phyloP scores from a whole-genome alignment of 1,140 invertebrate species.

The Sinella curviseta region DNA sequence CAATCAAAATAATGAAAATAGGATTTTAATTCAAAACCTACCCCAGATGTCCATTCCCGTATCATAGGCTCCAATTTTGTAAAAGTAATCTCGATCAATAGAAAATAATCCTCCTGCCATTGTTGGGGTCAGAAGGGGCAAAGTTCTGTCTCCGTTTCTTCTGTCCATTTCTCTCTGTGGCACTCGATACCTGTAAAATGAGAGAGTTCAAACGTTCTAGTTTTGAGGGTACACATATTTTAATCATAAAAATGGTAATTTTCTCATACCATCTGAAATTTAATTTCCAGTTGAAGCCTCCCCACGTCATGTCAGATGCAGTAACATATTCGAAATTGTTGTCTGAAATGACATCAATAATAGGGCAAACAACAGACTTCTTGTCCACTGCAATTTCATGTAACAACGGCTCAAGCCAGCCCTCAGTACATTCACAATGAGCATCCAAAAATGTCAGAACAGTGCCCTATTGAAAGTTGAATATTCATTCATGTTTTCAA shows the following conservation, averaged over 20 bases:
- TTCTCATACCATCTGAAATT: conserved; percentile 83
- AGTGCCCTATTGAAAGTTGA: conserved; percentile 63
- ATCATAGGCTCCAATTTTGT: conserved; percentile 95
- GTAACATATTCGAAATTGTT: conserved; percentile 95
- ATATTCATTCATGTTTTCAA: no score
- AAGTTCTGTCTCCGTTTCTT: conserved; percentile 81
- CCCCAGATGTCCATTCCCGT: conserved; percentile 99
- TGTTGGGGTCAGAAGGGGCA: conserved; percentile 89
- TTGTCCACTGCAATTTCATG: conserved; percentile 83
- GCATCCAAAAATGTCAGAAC: conserved; percentile 96
- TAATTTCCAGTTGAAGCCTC: conserved; percentile 66
- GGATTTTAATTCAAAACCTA: conserved; percentile 51
- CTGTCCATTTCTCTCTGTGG: conserved; percentile 92
- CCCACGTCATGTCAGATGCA: conserved; percentile 94
- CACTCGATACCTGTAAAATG: conserved; percentile 79
- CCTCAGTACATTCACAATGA: conserved; percentile 91
- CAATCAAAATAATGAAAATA: no score
- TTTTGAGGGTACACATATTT: conserved; percentile 16
- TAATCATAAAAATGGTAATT: conserved; percentile 16
- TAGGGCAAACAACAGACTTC: conserved; percentile 93
- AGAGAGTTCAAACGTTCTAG: conserved; percentile 14
- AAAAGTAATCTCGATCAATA: conserved; percentile 95
- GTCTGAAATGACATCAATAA: conserved; percentile 97
- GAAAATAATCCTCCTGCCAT: conserved; percentile 99
- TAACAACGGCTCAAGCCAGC: conserved; percentile 91